phyloP scores from a whole-genome alignment of 23 tunicate species.

The Ciona savignyi region DNA sequence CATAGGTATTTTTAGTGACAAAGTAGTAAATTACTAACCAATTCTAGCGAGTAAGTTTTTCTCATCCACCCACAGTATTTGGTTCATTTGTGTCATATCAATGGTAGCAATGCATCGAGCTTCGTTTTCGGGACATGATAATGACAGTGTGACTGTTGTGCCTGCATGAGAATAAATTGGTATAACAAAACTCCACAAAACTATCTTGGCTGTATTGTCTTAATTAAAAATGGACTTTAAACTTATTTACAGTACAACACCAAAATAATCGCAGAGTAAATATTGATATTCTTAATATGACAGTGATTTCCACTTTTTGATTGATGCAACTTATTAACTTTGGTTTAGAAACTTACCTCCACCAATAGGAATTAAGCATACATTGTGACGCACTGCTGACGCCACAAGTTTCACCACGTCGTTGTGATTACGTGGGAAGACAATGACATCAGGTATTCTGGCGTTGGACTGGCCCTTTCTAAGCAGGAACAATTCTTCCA shows the following conservation, averaged over 20 bases:
- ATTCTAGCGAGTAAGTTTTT: slow-evolving; percentile 84
- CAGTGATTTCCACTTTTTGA: no score
- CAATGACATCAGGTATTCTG: slow-evolving; percentile 76
- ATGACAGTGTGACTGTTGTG: slow-evolving; percentile 65
- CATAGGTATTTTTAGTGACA: no score
- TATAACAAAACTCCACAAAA: no score
- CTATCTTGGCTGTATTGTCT: no score
- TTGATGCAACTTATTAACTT: no score
- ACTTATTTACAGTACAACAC: no score
- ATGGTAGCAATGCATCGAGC: slow-evolving; percentile 54
- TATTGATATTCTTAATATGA: no score
- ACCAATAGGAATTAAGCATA: slow-evolving; percentile 90
- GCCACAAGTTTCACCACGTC: slow-evolving; percentile 68
- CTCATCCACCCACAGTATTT: slow-evolving; percentile 92
- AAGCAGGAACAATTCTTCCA: slow-evolving; percentile 67
- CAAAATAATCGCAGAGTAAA: no score
- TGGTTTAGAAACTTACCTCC: slow-evolving; percentile 81
- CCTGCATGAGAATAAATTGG: slow-evolving; percentile 32
- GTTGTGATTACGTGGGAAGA: slow-evolving; percentile 83
- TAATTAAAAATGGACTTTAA: no score
- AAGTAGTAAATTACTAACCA: no score
- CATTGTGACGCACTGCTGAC: slow-evolving; percentile 57
- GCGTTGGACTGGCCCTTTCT: slow-evolving; percentile 45
- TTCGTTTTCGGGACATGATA: slow-evolving; percentile 80
- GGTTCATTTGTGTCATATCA: slow-evolving; percentile 94